phyloP scores from a whole-genome alignment of 2,888 invertebrate genomes.

The Pardosa pseudoannulata region DNA sequence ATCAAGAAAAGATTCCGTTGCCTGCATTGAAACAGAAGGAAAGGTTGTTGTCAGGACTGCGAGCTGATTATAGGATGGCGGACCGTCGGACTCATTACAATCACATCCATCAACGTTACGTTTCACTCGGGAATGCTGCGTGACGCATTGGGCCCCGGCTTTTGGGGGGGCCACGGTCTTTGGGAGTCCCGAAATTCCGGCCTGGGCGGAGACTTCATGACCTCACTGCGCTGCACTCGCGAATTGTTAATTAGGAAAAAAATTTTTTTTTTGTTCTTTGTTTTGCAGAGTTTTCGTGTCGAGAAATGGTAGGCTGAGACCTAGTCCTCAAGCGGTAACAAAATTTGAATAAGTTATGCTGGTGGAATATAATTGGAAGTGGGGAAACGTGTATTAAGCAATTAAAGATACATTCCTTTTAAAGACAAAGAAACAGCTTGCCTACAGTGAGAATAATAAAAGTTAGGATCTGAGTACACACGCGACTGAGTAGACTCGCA shows the following conservation, averaged over 20 bases:
- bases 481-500: no score
- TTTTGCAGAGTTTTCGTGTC: not conserved
- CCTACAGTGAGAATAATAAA: no score
- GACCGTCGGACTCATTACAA: constrained; percentile 56
- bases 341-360: constrained; percentile 5
- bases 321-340: not conserved
- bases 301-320: not conserved
- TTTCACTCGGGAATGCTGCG: constrained; percentile 56
- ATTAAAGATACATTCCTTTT: no score
- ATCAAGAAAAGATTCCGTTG: constrained; percentile 29
- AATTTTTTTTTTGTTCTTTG: constrained; percentile 5
- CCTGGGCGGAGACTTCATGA: constrained; percentile 7
- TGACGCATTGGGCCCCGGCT: constrained; percentile 35
- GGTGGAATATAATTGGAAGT: no score
- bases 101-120: constrained; percentile 64
- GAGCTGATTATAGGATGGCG: constrained; percentile 57
- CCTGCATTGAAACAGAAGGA: constrained; percentile 65
- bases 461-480: no score
- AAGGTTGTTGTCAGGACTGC: constrained; percentile 46
- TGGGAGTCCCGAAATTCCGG: not conserved
- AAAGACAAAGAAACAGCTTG: no score
- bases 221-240: not conserved
- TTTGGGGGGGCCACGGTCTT: constrained; percentile 16
- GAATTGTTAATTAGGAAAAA: constrained; percentile 11
- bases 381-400: no score